Evolutionary conservation across 2,888 invertebrate genomes (phyloP), one percentile per base, ranked within the genome.

Genomic region (Melipona bicolor): DNA sequence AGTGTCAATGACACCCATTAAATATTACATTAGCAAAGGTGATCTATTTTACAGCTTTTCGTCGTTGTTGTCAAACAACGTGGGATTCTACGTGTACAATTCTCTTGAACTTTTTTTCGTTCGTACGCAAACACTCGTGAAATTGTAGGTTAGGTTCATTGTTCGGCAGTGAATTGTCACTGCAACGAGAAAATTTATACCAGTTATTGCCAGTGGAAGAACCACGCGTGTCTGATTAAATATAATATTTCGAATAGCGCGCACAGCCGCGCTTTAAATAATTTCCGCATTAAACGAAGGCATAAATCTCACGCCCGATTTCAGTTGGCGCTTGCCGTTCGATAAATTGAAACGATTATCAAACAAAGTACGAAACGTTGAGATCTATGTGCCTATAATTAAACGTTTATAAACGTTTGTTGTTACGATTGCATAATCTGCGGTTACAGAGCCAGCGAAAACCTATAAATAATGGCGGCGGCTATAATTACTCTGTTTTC

Each of bases 221-320:
- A 24, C 27, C 17, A 24, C 1, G 3, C 3, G 17, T 13, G n/a
- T 24, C 49, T 50, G 24, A 15, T 11, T 68, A 68, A 68, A 68
- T 56, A 36, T 11, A 1, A 15, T 15, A 36, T 9, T 36, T n/a
- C 1, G 43, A 36, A 59, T 56, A 9, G n/a, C 15, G n/a, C 6
- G 6, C 36, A 36, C 24, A 13, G 17, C 17, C 19, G 24, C 19
- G 6, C 13, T 24, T 36, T 43, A 43, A 71, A 3, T 13, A 24
- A 56, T 24, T 24, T 56, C 11, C 43, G 6, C 3, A 36, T 9
- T n/a, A n/a, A 70, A 56, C 17, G 56, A 32, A 36, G 9, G 32
- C 56, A 70, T n/a, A 70, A 54, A 70, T 70, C 5, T 24, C 17
- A 70, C 9, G 32, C 32, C 32, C n/a, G 17, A 24, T 70, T 56